These are phyloP conservation scores for Acipenser oxyrinchus DNA, from an alignment of 2,797 vertebrate species.

Conservation along the genomic window DNA sequence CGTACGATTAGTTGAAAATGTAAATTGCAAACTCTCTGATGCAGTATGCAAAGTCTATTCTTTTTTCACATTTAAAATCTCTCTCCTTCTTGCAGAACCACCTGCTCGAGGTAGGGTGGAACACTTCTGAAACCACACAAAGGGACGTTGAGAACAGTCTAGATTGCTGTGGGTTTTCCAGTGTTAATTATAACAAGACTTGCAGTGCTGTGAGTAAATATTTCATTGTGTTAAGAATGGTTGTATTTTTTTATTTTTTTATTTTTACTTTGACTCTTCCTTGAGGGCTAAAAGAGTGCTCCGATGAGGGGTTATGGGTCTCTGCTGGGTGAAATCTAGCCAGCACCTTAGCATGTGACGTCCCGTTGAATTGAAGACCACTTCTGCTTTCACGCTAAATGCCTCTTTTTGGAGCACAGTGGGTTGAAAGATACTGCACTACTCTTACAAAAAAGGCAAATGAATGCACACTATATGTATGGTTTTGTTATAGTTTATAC, in stretches of 20 bases:
- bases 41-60: too few species aligned
- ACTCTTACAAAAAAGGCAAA: too few species aligned
- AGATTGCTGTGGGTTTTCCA: conserved; percentile 83
- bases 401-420: too few species aligned
- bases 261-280: background rate
- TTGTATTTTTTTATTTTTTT: background rate
- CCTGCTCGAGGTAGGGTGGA: conserved; percentile 88
- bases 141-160: conserved; percentile 81
- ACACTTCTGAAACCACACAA: conserved; percentile 73
- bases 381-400: too few species aligned
- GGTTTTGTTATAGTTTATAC: too few species aligned
- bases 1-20: too few species aligned
- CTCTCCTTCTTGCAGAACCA: conserved; percentile 59
- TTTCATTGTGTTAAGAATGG: background rate
- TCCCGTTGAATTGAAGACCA: background rate
- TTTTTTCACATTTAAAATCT: background rate
- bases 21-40: too few species aligned
- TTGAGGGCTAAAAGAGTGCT: too few species aligned
- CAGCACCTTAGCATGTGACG: too few species aligned
- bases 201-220: conserved; percentile 73
- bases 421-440: too few species aligned
- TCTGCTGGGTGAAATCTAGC: background rate
- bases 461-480: too few species aligned
- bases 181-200: conserved; percentile 51
- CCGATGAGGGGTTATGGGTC: too few species aligned